Conservation (phyloP, 2,797 vertebrate species). For the Limosa lapponica region DNA sequence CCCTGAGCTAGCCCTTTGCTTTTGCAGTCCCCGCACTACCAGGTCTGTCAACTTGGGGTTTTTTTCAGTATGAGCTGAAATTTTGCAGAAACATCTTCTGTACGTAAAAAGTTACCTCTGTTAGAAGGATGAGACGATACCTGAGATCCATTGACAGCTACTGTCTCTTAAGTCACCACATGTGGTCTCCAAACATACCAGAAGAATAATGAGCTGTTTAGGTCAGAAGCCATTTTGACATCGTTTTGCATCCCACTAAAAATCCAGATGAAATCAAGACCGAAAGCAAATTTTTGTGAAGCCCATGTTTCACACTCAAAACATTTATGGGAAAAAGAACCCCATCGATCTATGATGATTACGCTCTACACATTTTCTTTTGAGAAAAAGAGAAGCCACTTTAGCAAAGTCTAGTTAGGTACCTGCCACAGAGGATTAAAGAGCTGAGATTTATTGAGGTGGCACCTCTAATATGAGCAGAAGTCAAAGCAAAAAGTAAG, state of each 20-base stretch:
- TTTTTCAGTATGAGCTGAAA: neutral
- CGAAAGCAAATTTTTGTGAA: neutral
- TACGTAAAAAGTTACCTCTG: neutral
- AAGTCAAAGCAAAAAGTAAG: neutral
- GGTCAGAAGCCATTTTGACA: neutral
- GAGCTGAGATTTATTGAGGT: rapidly evolving
- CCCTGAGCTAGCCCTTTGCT: neutral
- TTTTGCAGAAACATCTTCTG: neutral
- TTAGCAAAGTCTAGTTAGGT: neutral
- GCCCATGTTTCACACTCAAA: neutral
- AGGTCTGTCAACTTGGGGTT: rapidly evolving
- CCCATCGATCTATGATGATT: neutral
- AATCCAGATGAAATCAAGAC: neutral
- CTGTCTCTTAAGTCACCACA: neutral
- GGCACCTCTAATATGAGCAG: neutral
- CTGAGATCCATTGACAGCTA: neutral
- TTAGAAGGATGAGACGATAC: neutral
- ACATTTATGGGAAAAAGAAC: neutral
- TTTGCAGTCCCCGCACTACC: neutral
- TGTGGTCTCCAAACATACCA: neutral
- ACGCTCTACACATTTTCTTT: neutral
- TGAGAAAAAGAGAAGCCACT: neutral
- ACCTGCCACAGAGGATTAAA: neutral
- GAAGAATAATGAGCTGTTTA: neutral
- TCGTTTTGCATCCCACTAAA: neutral